phyloP scores from a whole-genome alignment of 2,797 vertebrate genomes.

The Tamandua tetradactyla region DNA sequence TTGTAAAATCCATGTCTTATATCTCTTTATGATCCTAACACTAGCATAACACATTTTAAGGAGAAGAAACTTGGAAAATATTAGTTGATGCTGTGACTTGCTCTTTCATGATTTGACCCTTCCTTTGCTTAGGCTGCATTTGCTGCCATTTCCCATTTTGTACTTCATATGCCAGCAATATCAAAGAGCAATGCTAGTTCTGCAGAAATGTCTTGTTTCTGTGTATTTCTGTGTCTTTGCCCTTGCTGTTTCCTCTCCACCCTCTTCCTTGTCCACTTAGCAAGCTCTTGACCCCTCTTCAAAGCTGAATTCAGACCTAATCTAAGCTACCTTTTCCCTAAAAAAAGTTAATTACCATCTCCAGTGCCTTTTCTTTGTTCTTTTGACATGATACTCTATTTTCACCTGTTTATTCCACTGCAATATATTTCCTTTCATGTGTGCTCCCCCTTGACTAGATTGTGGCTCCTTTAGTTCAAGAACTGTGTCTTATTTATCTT shows the following conservation, averaged over 20 bases:
- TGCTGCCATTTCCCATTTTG: not conserved
- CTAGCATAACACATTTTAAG: not conserved
- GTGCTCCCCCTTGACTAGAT: not conserved
- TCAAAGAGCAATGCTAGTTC: not conserved
- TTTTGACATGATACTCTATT: not conserved
- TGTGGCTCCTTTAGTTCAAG: not conserved
- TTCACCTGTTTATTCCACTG: not conserved
- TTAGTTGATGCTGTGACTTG: not conserved
- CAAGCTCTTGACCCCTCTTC: not conserved
- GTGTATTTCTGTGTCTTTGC: not conserved
- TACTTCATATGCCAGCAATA: not conserved
- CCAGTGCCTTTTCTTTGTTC: not conserved
- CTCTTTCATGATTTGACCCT: not conserved
- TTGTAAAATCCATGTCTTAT: not conserved
- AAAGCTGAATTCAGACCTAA: not conserved
- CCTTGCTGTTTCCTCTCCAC: not conserved
- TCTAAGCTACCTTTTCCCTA: not conserved
- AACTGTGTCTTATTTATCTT: not conserved
- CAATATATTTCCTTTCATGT: not conserved
- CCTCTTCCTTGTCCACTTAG: not conserved
- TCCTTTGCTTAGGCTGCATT: not conserved
- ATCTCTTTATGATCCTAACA: not conserved
- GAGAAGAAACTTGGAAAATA: not conserved
- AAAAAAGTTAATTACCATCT: not conserved
- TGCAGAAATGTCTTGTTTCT: not conserved